A percentile compares a stretch with the other conserved stretches of the same genome.
Conservation (phyloP, 2,113 vertebrate genomes). For the Orthochromis indermauri region DNA sequence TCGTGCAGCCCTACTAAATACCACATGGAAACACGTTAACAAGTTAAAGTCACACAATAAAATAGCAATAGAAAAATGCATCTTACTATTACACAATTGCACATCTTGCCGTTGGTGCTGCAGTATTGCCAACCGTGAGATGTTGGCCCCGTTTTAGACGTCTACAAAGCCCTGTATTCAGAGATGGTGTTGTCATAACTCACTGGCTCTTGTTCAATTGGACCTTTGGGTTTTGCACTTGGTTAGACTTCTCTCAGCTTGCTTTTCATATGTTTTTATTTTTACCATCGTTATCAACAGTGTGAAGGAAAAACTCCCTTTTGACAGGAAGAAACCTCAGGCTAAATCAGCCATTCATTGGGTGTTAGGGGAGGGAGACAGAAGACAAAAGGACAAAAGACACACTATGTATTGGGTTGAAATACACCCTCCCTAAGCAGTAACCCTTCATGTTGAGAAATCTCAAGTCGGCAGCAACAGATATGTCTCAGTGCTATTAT, state of each 20-base stretch:
- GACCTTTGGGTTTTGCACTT: not conserved
- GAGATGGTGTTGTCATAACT: not conserved
- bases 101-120: not conserved
- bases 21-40: fast-evolving
- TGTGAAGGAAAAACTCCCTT: not conserved
- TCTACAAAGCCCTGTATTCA: not conserved
- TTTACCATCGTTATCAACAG: not conserved
- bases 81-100: not conserved
- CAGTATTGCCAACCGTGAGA: not conserved
- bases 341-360: not conserved
- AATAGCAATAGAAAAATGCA: not conserved
- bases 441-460: not conserved
- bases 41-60: not conserved
- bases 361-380: not conserved
- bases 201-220: not conserved
- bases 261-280: not conserved
- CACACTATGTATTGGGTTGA: not conserved
- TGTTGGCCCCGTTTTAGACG: fast-evolving
- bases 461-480: not conserved
- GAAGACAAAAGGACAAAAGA: not conserved
- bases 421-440: not conserved
- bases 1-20: no score
- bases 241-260: not conserved
- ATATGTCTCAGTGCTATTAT: not conserved
- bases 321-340: not conserved